phyloP scores from a whole-genome alignment of 2,113 vertebrate genomes.

The Zosterops pallidus region DNA sequence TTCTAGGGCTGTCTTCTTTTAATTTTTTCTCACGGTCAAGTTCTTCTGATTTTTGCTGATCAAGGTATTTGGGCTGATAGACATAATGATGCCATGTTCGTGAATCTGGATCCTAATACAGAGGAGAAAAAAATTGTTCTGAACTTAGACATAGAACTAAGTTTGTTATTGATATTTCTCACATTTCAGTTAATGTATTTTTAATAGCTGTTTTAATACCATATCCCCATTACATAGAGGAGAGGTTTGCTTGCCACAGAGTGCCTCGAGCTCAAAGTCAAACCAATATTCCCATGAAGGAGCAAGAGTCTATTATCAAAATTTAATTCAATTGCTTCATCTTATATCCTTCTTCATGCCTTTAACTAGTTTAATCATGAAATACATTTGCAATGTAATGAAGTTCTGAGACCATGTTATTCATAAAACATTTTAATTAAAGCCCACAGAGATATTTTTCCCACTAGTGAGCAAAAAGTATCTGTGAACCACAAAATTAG shows the following conservation, averaged over 20 bases:
- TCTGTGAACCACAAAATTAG: slow-evolving; percentile 26
- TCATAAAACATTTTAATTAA: slow-evolving; percentile 55
- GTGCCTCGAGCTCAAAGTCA: slow-evolving; percentile 9
- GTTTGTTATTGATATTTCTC: neutral
- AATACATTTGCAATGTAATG: slow-evolving; percentile 19
- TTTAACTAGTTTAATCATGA: slow-evolving; percentile 44
- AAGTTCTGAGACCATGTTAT: neutral
- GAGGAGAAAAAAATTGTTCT: slow-evolving; percentile 8
- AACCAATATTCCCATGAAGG: slow-evolving; percentile 31
- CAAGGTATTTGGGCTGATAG: slow-evolving; percentile 91
- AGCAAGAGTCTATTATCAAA: slow-evolving; percentile 22
- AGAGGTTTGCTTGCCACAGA: slow-evolving; percentile 9
- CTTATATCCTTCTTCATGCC: slow-evolving; percentile 12
- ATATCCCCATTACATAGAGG: neutral
- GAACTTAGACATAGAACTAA: neutral
- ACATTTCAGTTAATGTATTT: neutral
- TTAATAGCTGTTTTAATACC: slow-evolving; percentile 25
- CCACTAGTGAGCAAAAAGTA: slow-evolving; percentile 29
- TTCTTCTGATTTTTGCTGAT: slow-evolving; percentile 88
- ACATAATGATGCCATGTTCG: slow-evolving; percentile 90
- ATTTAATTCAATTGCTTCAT: slow-evolving; percentile 37
- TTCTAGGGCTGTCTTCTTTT: slow-evolving; percentile 88
- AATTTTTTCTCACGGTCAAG: slow-evolving; percentile 83
- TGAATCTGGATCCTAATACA: slow-evolving; percentile 88
- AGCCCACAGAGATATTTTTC: slow-evolving; percentile 13